phyloP scores from a whole-genome alignment of 1,140 invertebrate genomes.

The Trialeurodes vaporariorum region DNA sequence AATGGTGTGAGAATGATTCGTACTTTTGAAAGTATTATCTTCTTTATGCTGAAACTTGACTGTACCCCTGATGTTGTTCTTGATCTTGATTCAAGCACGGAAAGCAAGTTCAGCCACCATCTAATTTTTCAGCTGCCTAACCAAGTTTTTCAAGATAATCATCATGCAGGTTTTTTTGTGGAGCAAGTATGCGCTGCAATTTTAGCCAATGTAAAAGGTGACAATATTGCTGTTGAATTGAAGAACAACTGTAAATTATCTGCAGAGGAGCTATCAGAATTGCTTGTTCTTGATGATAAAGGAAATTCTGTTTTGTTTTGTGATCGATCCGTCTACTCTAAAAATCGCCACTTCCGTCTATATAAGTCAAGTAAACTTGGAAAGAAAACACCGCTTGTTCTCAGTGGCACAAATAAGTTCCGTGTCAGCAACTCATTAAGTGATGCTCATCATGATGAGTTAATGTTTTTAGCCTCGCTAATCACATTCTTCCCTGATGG shows the following conservation, averaged over 20 bases:
- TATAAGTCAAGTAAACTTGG: slow-evolving; percentile 49
- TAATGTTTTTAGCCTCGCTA: slow-evolving; percentile 44
- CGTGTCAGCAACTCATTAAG: slow-evolving; percentile 13
- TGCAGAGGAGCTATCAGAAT: slow-evolving; percentile 25
- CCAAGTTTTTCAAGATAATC: slow-evolving; percentile 44
- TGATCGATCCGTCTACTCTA: slow-evolving; percentile 51
- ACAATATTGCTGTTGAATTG: slow-evolving; percentile 21
- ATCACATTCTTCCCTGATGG: slow-evolving; percentile 38
- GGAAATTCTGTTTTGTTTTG: slow-evolving; percentile 39
- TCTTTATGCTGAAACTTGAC: slow-evolving; percentile 34
- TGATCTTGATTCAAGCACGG: slow-evolving; percentile 47
- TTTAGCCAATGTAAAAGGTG: slow-evolving; percentile 15
- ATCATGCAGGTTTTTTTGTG: slow-evolving; percentile 43
- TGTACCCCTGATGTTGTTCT: slow-evolving; percentile 38
- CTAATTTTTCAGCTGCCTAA: slow-evolving; percentile 44
- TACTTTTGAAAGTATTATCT: slow-evolving; percentile 41
- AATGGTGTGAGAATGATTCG: slow-evolving; percentile 42
- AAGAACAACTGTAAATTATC: neutral
- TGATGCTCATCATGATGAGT: slow-evolving; percentile 25
- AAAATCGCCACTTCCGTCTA: slow-evolving; percentile 56
- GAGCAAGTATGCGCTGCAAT: slow-evolving; percentile 38
- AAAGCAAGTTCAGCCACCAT: slow-evolving; percentile 51
- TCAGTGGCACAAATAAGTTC: slow-evolving; percentile 40
- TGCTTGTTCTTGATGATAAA: slow-evolving; percentile 34
- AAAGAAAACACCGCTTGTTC: slow-evolving; percentile 42